Conservation (phyloP, 2,888 invertebrate species). For the Pasiphila rectangulata region DNA sequence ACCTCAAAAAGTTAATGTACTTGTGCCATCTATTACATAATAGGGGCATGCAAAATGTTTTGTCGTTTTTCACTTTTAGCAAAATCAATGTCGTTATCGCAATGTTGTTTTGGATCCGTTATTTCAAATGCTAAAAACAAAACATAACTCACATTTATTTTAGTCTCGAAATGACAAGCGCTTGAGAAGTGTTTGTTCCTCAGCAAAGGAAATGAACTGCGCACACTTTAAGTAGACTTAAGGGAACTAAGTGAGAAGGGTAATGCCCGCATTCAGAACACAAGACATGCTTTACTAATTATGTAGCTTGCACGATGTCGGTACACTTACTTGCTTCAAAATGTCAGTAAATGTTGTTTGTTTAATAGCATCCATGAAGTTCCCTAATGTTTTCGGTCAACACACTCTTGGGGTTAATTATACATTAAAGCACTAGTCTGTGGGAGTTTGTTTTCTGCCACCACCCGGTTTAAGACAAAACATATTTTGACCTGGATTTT, state of each 20-base stretch:
- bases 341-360: neutral
- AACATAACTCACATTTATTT: too few species aligned
- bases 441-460: neutral
- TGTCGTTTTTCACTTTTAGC: too few species aligned
- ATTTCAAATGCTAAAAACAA: too few species aligned
- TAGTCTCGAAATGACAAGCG: slow-evolving; percentile 7
- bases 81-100: too few species aligned
- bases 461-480: too few species aligned
- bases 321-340: neutral
- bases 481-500: too few species aligned
- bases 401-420: slow-evolving; percentile 7
- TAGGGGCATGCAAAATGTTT: neutral
- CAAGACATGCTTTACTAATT: slow-evolving; percentile 24
- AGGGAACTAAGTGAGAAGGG: slow-evolving; percentile 24
- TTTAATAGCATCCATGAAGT: slow-evolving; percentile 16
- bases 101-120: too few species aligned
- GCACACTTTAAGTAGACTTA: slow-evolving; percentile 9
- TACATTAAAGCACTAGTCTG: neutral
- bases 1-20: too few species aligned
- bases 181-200: slow-evolving; percentile 13
- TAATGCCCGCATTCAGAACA: slow-evolving; percentile 29
- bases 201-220: slow-evolving; percentile 10
- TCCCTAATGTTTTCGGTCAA: slow-evolving; percentile 14
- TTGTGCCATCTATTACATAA: neutral
- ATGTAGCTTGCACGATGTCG: neutral